Conservation (phyloP, 1,140 invertebrate species). For the Drosophila saltans region DNA sequence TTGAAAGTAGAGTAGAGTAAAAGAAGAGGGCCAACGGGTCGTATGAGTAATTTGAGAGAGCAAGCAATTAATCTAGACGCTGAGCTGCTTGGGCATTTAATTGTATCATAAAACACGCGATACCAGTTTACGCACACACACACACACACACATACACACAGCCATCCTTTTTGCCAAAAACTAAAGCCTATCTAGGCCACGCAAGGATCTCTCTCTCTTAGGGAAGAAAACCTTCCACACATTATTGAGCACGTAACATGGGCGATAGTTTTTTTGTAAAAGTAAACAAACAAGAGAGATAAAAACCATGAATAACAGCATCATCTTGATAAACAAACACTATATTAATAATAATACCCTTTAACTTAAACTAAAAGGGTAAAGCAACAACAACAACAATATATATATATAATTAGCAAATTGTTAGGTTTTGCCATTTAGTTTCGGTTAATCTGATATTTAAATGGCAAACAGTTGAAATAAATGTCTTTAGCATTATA, state of each 20-base stretch:
- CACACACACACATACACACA: not conserved
- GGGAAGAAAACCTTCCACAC: not conserved
- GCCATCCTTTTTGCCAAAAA: not conserved
- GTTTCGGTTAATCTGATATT: not conserved
- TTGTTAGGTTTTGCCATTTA: no score
- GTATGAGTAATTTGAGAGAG: constrained; percentile 77
- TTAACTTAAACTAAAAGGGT: no score
- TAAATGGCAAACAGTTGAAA: not conserved
- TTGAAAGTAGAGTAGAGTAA: constrained; percentile 1
- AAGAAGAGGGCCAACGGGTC: constrained; percentile 44
- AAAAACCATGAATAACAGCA: not conserved
- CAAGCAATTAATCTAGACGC: constrained; percentile 68
- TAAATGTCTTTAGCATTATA: not conserved
- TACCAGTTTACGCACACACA: constrained; percentile 29
- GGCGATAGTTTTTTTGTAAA: not conserved
- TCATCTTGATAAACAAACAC: not conserved
- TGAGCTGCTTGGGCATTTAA: constrained; percentile 56
- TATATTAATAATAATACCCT: not conserved
- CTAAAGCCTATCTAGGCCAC: not conserved
- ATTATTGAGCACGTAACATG: not conserved
- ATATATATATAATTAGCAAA: no score
- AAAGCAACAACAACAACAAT: no score
- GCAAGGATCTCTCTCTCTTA: no score
- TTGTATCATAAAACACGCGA: constrained; percentile 72
- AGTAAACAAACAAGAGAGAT: not conserved